Percentiles rank a stretch among this genome's conserved stretches.
Conservation (phyloP, 2,113 vertebrate species). For the Falco punctatus region DNA sequence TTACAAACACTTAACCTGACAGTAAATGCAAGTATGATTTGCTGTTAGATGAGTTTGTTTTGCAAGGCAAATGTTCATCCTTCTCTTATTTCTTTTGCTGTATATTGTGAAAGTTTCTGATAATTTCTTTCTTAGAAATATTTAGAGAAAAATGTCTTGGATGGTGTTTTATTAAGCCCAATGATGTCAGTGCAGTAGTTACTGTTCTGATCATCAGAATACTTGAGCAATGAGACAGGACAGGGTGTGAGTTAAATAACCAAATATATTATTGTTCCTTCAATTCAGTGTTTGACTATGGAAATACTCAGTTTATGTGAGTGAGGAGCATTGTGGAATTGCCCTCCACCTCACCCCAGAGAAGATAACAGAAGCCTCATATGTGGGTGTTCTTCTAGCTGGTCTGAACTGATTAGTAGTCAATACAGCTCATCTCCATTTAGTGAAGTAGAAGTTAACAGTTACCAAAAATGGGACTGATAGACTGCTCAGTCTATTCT, state of each 20-base stretch:
- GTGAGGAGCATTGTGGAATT: not conserved
- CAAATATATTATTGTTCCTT: not conserved
- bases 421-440: not conserved
- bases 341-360: not conserved
- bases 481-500: not conserved
- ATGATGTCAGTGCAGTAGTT: conserved; percentile 23
- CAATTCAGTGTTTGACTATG: not conserved
- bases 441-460: not conserved
- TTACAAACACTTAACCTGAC: not conserved
- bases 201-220: conserved; percentile 24
- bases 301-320: not conserved
- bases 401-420: not conserved
- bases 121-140: not conserved
- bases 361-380: not conserved
- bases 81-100: not conserved
- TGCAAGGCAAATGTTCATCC: not conserved
- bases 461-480: not conserved
- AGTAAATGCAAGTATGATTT: not conserved
- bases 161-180: not conserved
- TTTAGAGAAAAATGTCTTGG: not conserved
- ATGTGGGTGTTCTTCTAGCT: not conserved
- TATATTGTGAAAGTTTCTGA: not conserved
- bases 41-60: not conserved
- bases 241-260: conserved; percentile 15
- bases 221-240: conserved; percentile 23